Conservation (phyloP, 1,140 invertebrate genomes). For the Dendroctonus ponderosae region DNA sequence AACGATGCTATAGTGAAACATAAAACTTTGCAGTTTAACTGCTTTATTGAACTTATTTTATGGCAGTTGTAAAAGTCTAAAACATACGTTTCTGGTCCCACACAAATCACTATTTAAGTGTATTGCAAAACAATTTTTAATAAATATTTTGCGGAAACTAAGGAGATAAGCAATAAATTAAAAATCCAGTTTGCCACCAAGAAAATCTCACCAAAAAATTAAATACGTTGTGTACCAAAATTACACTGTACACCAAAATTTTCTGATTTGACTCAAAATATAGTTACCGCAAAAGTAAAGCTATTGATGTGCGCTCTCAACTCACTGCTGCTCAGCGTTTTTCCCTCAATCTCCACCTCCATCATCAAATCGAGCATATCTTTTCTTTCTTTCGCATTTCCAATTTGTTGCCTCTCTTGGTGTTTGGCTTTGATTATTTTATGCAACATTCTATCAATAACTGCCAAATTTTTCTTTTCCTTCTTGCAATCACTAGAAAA, state of each 20-base stretch:
- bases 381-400: neutral
- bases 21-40: too few relatives aligned
- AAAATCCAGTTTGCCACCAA: too few relatives aligned
- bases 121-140: neutral
- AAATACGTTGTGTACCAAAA: too few relatives aligned
- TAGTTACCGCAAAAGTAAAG: conserved; percentile 27
- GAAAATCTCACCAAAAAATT: too few relatives aligned
- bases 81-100: neutral
- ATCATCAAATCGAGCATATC: conserved; percentile 26
- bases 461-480: conserved; percentile 15
- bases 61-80: too few relatives aligned
- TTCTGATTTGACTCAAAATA: neutral
- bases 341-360: conserved; percentile 24
- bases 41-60: too few relatives aligned
- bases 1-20: too few relatives aligned
- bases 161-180: too few relatives aligned
- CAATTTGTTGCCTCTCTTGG: neutral
- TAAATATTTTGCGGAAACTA: too few relatives aligned
- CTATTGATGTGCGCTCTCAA: conserved; percentile 30
- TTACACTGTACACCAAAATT: too few relatives aligned
- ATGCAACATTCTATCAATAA: conserved; percentile 14
- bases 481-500: conserved; percentile 13
- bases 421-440: conserved; percentile 18
- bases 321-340: conserved; percentile 11
- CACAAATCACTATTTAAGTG: neutral